Evolutionary conservation across 2,888 invertebrate genomes (phyloP).

Genomic region (Agrochola macilenta): DNA sequence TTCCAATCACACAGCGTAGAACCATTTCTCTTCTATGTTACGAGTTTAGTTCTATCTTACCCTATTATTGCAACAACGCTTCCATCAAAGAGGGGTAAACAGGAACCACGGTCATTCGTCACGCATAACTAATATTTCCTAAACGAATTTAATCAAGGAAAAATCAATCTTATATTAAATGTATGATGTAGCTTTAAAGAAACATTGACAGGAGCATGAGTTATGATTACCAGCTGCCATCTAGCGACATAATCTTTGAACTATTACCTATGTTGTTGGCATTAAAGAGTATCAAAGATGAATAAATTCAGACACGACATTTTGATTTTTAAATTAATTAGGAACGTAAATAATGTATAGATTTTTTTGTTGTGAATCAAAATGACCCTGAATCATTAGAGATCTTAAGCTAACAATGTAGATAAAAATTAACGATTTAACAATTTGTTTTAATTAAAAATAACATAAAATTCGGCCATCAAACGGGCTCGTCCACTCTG

Average conservation of each 20-base stretch:
- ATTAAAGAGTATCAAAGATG: conserved; percentile 15
- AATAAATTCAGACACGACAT: conserved; percentile 13
- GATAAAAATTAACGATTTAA: conserved; percentile 56
- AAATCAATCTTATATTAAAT: conserved; percentile 29
- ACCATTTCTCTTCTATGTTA: not conserved
- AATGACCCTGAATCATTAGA: conserved; percentile 12
- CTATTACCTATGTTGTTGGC: conserved; percentile 14
- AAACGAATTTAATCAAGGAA: conserved; percentile 50
- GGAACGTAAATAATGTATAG: conserved; percentile 3
- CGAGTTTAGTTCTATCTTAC: not conserved
- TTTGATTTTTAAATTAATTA: conserved; percentile 10
- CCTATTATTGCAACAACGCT: conserved; percentile 4
- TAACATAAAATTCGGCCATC: conserved; percentile 36
- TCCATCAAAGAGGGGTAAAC: conserved; percentile 24
- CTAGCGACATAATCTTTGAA: conserved; percentile 41
- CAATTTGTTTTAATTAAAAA: conserved; percentile 59
- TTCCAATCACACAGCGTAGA: not conserved
- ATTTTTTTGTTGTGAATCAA: conserved; percentile 11
- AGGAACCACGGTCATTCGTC: conserved; percentile 42
- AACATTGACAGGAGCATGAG: conserved; percentile 39
- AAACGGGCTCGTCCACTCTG: conserved; percentile 33
- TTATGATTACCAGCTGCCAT: conserved; percentile 32
- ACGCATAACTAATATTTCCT: conserved; percentile 41
- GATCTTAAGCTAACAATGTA: conserved; percentile 36
- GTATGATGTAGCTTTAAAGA: not conserved